These are phyloP conservation scores for Beris morrisii DNA, from an alignment of 2,888 invertebrate species.

Conservation along the genomic window DNA sequence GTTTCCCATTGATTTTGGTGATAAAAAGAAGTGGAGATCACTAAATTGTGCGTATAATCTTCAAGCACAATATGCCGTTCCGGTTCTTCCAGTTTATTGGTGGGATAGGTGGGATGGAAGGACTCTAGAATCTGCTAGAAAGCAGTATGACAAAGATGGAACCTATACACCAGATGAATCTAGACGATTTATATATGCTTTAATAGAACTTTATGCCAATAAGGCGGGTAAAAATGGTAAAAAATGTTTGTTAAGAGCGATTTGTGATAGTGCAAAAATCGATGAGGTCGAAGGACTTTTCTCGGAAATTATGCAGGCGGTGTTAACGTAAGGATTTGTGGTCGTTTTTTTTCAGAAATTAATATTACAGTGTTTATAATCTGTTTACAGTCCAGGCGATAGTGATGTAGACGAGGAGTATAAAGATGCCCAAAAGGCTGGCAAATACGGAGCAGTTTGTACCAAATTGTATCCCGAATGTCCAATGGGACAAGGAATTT, in stretches of 20 bases:
- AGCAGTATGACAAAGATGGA: slow-evolving; percentile 32
- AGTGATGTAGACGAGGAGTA: slow-evolving; percentile 60
- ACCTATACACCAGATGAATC: slow-evolving; percentile 32
- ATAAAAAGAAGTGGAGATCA: slow-evolving; percentile 49
- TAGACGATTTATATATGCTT: slow-evolving; percentile 22
- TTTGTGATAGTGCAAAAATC: slow-evolving; percentile 35
- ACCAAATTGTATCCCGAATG: slow-evolving; percentile 64
- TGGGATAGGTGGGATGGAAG: slow-evolving; percentile 46
- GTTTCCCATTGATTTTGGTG: slow-evolving; percentile 45
- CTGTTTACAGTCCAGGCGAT: slow-evolving; percentile 45
- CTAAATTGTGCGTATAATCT: slow-evolving; percentile 44
- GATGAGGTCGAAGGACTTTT: slow-evolving; percentile 26
- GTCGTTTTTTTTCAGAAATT: background rate
- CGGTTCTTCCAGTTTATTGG: slow-evolving; percentile 46
- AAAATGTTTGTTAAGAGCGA: slow-evolving; percentile 33
- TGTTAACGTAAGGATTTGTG: slow-evolving; percentile 15
- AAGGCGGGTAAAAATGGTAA: slow-evolving; percentile 31
- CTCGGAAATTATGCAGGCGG: slow-evolving; percentile 27
- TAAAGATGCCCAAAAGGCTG: slow-evolving; percentile 65
- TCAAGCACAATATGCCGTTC: slow-evolving; percentile 48
- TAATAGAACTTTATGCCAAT: slow-evolving; percentile 34
- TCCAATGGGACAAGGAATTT: slow-evolving; percentile 62
- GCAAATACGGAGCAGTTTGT: slow-evolving; percentile 67
- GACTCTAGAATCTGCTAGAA: slow-evolving; percentile 13
- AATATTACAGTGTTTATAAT: background rate